Conservation (phyloP, 30 jellyfish, hydroid and myxozoan genomes). For the Hydractinia echinata region DNA sequence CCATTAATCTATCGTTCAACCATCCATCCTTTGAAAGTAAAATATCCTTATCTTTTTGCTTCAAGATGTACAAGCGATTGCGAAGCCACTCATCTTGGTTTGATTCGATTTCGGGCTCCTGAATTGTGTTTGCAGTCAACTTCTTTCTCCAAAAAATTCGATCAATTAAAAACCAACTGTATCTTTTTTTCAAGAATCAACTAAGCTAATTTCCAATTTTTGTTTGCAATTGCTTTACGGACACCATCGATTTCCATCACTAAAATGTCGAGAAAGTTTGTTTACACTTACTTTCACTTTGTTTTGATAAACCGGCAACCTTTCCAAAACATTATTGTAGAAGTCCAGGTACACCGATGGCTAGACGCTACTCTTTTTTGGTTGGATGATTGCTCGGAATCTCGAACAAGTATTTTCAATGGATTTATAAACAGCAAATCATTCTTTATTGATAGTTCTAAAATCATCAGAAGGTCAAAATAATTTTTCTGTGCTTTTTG, state of each 20-base stretch:
- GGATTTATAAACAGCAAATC: too few relatives aligned
- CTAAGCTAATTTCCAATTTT: not conserved
- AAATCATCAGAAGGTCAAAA: not conserved
- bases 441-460: not conserved
- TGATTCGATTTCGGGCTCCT: not conserved
- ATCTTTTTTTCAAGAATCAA: not conserved
- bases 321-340: too few relatives aligned
- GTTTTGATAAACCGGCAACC: not conserved
- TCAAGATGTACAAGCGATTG: not conserved
- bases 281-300: not conserved
- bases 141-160: not conserved
- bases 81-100: not conserved
- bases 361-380: too few relatives aligned
- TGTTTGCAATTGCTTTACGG: slow-evolving; percentile 4
- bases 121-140: not conserved
- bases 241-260: slow-evolving; percentile 2
- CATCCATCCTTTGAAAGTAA: slow-evolving; percentile 9
- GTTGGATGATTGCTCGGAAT: not conserved
- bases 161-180: slow-evolving; percentile 5
- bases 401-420: not conserved
- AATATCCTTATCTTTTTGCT: not conserved
- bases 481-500: not conserved
- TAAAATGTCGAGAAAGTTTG: not conserved
- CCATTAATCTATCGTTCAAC: not conserved
- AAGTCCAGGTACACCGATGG: too few relatives aligned